Percentiles rank a stretch among this genome's conserved stretches.
phyloP scores from a whole-genome alignment of 2,113 vertebrate genomes.

The Dasyornis broadbenti region DNA sequence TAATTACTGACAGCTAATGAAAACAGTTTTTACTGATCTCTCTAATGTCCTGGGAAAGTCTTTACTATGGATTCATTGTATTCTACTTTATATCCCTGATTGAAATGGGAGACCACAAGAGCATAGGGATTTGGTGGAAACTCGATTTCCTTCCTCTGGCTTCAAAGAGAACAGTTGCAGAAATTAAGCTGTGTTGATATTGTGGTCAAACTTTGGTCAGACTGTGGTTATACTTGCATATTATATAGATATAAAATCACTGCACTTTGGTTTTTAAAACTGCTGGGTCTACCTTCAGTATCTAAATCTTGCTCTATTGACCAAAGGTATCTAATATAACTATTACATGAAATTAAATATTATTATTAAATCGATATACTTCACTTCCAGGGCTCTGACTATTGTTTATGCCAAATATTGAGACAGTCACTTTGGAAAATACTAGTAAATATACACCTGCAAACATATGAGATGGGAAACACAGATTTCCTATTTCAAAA shows the following conservation, averaged over 20 bases:
- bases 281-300: background rate
- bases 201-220: slow-evolving; percentile 34
- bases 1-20: slow-evolving; percentile 70
- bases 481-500: background rate
- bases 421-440: slow-evolving; percentile 21
- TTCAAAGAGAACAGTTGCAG: slow-evolving; percentile 45
- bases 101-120: slow-evolving; percentile 55
- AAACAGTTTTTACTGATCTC: slow-evolving; percentile 61
- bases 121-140: slow-evolving; percentile 49
- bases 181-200: slow-evolving; percentile 20
- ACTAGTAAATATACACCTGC: slow-evolving; percentile 13
- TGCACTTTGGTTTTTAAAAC: background rate
- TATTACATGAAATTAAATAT: background rate
- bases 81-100: slow-evolving; percentile 54
- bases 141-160: slow-evolving; percentile 12
- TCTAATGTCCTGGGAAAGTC: slow-evolving; percentile 53
- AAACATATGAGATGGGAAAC: slow-evolving; percentile 16
- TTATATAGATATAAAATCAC: background rate
- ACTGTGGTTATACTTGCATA: background rate
- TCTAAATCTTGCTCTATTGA: background rate
- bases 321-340: background rate
- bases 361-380: background rate
- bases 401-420: slow-evolving; percentile 29
- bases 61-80: slow-evolving; percentile 47
- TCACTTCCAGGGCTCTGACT: background rate